These are phyloP conservation scores for Ctenicera cuprea DNA, from an alignment of 2,888 invertebrate genomes.

Conservation along the genomic window DNA sequence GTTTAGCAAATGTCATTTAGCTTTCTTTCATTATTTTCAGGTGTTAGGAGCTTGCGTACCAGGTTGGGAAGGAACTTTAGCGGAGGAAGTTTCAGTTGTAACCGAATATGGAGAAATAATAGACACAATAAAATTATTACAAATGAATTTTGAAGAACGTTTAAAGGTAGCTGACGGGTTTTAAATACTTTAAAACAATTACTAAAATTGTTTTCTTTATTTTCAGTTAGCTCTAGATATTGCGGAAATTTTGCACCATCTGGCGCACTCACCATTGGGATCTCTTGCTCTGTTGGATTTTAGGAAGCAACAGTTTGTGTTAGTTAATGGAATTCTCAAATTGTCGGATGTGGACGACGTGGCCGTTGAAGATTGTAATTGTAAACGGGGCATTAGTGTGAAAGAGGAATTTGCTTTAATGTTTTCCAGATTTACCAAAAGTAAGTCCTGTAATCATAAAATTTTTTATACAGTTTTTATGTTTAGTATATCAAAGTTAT, in stretches of 20 bases:
- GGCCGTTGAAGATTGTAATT: neutral
- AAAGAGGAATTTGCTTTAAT: neutral
- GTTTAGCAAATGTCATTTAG: neutral
- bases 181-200: neutral
- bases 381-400: neutral
- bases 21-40: conserved; percentile 7
- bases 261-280: conserved; percentile 20
- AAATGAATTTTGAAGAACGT: conserved; percentile 23
- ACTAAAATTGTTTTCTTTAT: neutral
- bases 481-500: too few relatives aligned
- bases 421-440: neutral
- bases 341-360: conserved; percentile 21
- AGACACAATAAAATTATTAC: conserved; percentile 23
- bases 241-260: conserved; percentile 30
- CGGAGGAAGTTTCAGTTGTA: conserved; percentile 21
- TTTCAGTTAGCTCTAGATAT: conserved; percentile 26
- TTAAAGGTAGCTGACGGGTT: neutral
- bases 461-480: too few relatives aligned
- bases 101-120: conserved; percentile 23
- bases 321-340: conserved; percentile 29
- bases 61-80: conserved; percentile 6
- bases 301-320: conserved; percentile 46
- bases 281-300: conserved; percentile 26
- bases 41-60: conserved; percentile 30
- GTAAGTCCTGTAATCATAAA: neutral